phyloP scores from a whole-genome alignment of 2,797 vertebrate genomes.

The Trematomus bernacchii region DNA sequence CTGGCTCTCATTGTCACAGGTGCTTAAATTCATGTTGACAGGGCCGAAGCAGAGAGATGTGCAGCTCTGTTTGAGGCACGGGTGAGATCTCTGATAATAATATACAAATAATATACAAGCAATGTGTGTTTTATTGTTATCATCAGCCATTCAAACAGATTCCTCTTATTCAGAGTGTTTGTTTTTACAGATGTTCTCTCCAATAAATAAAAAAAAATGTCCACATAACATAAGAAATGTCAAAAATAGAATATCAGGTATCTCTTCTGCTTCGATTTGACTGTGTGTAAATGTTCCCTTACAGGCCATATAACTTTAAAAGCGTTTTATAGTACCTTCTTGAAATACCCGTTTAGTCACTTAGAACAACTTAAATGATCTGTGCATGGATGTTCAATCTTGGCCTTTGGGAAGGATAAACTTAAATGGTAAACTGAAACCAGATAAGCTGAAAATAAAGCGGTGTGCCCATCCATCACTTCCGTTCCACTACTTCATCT shows the following conservation, averaged over 20 bases:
- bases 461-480: too few relatives aligned
- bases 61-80: slow-evolving; percentile 2
- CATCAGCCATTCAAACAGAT: slow-evolving; percentile 2
- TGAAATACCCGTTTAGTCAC: background rate
- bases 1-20: slow-evolving; percentile 25
- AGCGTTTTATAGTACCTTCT: background rate
- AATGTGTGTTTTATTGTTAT: slow-evolving; percentile 4
- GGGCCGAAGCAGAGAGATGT: background rate
- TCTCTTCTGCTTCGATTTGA: background rate
- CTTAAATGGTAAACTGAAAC: too few relatives aligned
- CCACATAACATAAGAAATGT: background rate
- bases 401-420: background rate
- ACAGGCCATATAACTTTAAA: background rate
- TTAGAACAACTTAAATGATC: too few relatives aligned
- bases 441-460: too few relatives aligned
- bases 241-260: background rate
- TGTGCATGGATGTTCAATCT: background rate
- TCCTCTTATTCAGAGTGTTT: background rate
- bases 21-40: slow-evolving; percentile 11
- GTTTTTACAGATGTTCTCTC: background rate
- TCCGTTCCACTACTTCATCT: too few relatives aligned
- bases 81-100: background rate
- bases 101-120: too few relatives aligned
- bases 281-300: background rate
- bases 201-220: background rate